Conservation (phyloP, 2,113 vertebrate species). For the Vimba vimba region DNA sequence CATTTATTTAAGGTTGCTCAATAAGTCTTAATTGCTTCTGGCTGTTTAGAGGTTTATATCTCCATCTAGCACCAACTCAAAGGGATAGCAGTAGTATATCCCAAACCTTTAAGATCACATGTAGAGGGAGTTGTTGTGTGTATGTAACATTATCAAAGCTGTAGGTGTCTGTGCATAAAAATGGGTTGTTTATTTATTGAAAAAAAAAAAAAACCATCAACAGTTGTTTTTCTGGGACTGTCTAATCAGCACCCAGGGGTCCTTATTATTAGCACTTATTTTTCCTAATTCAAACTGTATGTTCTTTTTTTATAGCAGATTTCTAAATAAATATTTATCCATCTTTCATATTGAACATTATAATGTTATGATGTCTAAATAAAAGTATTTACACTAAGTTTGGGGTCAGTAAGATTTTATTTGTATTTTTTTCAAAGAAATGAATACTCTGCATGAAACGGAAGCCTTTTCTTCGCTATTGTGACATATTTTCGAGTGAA, state of each 20-base stretch:
- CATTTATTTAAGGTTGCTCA: neutral
- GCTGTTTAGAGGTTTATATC: neutral
- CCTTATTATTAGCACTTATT: neutral
- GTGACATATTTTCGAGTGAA: no score
- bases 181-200: no score
- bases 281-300: neutral
- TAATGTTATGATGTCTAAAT: neutral
- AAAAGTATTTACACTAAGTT: neutral
- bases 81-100: neutral
- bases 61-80: neutral
- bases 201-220: neutral
- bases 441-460: neutral
- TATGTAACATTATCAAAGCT: neutral
- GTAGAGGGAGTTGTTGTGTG: neutral
- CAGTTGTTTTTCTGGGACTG: neutral
- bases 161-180: neutral
- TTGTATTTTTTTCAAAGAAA: neutral
- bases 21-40: neutral
- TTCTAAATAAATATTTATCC: neutral
- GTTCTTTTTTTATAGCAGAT: neutral
- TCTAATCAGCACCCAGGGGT: neutral
- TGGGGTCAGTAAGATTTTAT: neutral
- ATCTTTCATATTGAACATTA: neutral
- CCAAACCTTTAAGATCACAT: neutral
- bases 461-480: no score